phyloP scores from a whole-genome alignment of 2,113 vertebrate genomes.

The Vombatus ursinus region DNA sequence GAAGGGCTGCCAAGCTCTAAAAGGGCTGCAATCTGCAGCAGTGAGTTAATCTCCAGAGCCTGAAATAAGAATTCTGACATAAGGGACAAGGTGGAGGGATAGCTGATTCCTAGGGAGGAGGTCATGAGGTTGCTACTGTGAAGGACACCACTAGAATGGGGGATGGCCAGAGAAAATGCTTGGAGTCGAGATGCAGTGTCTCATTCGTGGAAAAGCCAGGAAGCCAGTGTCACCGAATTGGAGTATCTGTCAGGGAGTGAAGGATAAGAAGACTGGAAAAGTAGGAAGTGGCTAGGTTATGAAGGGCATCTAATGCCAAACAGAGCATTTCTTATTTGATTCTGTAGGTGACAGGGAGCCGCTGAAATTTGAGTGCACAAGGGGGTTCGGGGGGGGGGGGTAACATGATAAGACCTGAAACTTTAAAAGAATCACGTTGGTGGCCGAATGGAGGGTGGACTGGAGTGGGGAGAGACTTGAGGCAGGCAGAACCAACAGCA shows the following conservation, averaged over 20 bases:
- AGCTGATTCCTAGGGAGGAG: background rate
- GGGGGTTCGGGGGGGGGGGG: rapidly evolving
- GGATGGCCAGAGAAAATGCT: background rate
- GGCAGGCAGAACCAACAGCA: background rate
- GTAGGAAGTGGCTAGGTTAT: background rate
- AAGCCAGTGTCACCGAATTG: background rate
- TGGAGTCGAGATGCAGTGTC: background rate
- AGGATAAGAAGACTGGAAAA: background rate
- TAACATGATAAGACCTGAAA: rapidly evolving
- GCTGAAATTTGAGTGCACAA: background rate
- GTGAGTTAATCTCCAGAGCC: background rate
- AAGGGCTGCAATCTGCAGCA: background rate
- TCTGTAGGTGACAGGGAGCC: background rate
- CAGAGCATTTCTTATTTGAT: background rate
- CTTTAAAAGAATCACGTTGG: background rate
- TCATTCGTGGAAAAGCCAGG: too few species aligned
- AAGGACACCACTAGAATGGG: background rate
- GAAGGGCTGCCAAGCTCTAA: background rate
- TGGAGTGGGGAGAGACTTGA: too few species aligned
- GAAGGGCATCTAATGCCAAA: background rate
- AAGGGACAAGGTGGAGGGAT: background rate
- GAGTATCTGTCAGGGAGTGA: background rate
- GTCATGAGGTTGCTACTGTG: background rate
- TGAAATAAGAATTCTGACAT: background rate
- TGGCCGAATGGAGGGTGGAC: background rate